Evolutionary conservation across 2,113 vertebrate genomes (phyloP), one percentile per base, ranked within the genome.

Genomic region (Grammomys surdaster): DNA sequence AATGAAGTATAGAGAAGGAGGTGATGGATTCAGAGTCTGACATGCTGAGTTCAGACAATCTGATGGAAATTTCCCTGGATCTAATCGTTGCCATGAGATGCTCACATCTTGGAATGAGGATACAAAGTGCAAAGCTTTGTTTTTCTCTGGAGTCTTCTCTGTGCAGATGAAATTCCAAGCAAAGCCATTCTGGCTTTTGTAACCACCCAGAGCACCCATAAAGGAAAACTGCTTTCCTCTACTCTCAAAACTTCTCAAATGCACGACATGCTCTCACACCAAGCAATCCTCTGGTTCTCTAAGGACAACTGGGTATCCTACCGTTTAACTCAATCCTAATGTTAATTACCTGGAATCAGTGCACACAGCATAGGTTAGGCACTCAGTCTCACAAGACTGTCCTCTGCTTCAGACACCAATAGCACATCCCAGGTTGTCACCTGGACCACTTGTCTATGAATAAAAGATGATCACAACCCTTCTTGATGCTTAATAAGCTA

Each of bases 131-230:
- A 40, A 5, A 2, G 77, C 58, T 84, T 48, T 48, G n/a, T 77
- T 81, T 94, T n/a, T 26, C 76, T 85, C 88, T 19, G 43, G 54
- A 54, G 84, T 91, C 89, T 72, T 92, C 26, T 94, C 60, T 7
- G 65, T 69, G 36, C 26, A 67, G 46, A 70, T 58, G 80, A 65
- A 96, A 95, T 73, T 86, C n/a, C 26, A 94, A 65, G 73, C 28
- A 14, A 84, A 90, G 69, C 54, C n/a, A n/a, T 73, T 51, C 51
- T 93, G 69, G n/a, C 63, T 95, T 40, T 80, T 51, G 46, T 28
- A 89, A 16, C 17, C 54, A 92, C 65, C 5, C 54, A 77, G 56
- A 92, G 36, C 46, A 84, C 60, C 40, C 73, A 65, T 85, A 90
- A 90, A 82, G n/a, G 56, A 89, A 85, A 77, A 28, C 88, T 43